Evolutionary conservation across 2,113 vertebrate genomes (phyloP).

Genomic region (Sinosuthora webbiana): DNA sequence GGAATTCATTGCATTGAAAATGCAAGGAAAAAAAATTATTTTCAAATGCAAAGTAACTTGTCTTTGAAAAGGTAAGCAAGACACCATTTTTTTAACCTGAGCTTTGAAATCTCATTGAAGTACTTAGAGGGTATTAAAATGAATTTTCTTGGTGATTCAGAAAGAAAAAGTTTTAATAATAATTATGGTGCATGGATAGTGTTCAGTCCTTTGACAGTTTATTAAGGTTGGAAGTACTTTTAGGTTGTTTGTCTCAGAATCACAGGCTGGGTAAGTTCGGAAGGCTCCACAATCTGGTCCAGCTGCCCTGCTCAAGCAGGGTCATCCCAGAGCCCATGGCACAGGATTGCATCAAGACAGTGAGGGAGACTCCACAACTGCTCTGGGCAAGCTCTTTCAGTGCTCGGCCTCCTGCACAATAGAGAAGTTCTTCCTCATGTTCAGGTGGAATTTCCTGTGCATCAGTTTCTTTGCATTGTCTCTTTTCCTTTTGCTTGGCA

Average conservation of each 20-base stretch:
- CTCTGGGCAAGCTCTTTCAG: neutral
- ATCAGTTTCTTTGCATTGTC: neutral
- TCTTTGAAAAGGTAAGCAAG: neutral
- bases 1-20: neutral
- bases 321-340: neutral
- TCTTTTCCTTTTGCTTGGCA: neutral
- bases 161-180: neutral
- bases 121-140: neutral
- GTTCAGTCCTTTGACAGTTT: neutral
- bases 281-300: neutral
- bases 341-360: neutral
- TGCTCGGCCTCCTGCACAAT: fast-evolving
- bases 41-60: neutral
- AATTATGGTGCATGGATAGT: neutral
- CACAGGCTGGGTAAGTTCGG: neutral
- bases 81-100: neutral
- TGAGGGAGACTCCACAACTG: neutral
- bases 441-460: neutral
- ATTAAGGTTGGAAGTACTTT: neutral
- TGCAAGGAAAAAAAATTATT: neutral
- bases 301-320: neutral
- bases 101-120: neutral
- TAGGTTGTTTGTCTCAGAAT: neutral
- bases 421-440: neutral
- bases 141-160: neutral